Base-by-base conservation (phyloP, 2,888 invertebrate species). In the Cyclophora albipunctata region DNA sequence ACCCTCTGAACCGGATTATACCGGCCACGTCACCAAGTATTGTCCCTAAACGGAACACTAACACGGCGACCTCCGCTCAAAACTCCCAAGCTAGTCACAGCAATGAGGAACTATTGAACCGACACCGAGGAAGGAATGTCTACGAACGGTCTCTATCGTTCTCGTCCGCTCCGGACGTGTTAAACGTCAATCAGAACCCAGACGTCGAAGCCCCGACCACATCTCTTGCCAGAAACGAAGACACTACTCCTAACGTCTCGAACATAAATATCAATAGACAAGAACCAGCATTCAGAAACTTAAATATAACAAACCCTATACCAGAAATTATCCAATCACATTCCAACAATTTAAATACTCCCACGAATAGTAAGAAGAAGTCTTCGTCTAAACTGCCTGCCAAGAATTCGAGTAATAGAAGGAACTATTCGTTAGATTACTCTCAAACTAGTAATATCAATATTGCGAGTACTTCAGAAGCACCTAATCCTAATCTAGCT, bases 141-240 rank as follows among this genome's bases (percentile, higher is more conserved):
- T 81, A 79, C 60, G 87, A 85, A 55, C 70, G 85, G 48, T 83
- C 86, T 0, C 78, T 82, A 7, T 88, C 88, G 45, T 84, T 89
- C 61, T 86, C 87, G 35, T 88, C 90, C 43, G 90, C 91, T 1
- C 91, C 91, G 3, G 91, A 91, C 62, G 90, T 91, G 3, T 67
- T 91, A 40, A 91, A 91, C 64, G 78, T 91, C 35, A 90, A 90
- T 63, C 90, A 89, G 58, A 81, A 81, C 58, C 58, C 69, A 37
- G 81, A 78, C 6, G 42, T 61, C 4, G 75, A 73, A 5, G 51
- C 60, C 2, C 45, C 58, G 35, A 44, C 63, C 34, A 57, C 68
- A 37, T 59, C 71, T 34, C 66, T 69, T 50, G 63, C 73, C n/a
- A 66, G 76, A 53, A 73, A 78, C 55, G 57, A 62, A 20, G 72